Evolutionary conservation across 2,888 invertebrate species (phyloP), one percentile per base, ranked within the genome.

Genomic region (Metellina segmentata): DNA sequence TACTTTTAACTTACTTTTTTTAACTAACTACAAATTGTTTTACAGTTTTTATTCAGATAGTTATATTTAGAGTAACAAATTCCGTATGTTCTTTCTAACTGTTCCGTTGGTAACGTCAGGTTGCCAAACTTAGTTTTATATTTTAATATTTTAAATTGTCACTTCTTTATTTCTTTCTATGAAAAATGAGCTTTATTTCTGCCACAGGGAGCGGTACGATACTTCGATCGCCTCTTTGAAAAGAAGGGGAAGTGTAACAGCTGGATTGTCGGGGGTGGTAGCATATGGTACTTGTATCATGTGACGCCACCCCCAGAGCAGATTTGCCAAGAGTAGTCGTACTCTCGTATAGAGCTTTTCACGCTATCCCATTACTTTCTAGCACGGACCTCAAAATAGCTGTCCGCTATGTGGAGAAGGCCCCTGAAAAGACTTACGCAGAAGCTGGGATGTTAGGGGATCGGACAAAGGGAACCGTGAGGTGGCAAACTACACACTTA

Each of bases 401-500:
- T 16, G 34, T n/a, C n/a, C 6, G 9, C 19, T 51, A 52, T 81
- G 49, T 74, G 74, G 70, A 77, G 49, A 91, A 34, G 61, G n/a
- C 53, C 91, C 91, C 91, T 16, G 13, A 83, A 91, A 78, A 70
- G 85, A 74, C 88, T 91, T 85, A 91, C 88, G 85, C 74, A 48
- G 61, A 72, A 88, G 83, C 77, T 81, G 88, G 88, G 88, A 83
- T 91, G 91, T 91, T 72, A 88, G 88, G 91, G 86, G 51, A 53
- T n/a, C 34, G 86, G 74, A 91, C 91, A 91, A 91, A 85, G 75
- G 88, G 61, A 71, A 69, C 83, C 82, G 88, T 79, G 91, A 91
- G 88, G 91, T 91, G 91, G 91, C 91, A 91, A 91, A 91, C 91
- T 79, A 85, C 88, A 70, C 91, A 91, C 88, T 91, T 91, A 91